These are phyloP conservation scores for Syrista parreyssii DNA, from an alignment of 2,888 invertebrate genomes.

Conservation along the genomic window DNA sequence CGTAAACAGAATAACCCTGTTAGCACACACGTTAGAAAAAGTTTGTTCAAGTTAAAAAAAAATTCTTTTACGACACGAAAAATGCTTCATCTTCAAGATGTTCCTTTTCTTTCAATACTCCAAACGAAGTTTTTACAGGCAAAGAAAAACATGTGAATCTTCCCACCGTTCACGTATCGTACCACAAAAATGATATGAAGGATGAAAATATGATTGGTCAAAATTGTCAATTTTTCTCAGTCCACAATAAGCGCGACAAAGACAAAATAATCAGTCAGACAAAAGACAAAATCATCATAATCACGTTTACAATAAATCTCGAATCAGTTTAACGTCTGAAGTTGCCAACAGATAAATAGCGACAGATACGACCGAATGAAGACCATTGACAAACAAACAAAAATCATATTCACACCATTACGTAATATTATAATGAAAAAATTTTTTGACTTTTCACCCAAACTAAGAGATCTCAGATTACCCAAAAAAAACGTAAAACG, in stretches of 20 bases:
- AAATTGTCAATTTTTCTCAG: no score
- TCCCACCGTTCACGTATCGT: background rate
- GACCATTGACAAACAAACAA: no score
- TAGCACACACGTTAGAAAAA: background rate
- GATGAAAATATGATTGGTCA: no score
- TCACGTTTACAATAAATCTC: background rate
- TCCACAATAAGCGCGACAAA: background rate
- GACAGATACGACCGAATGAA: no score
- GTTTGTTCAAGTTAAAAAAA: no score
- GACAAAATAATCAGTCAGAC: background rate
- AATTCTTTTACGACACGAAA: background rate
- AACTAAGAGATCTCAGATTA: background rate
- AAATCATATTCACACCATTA: background rate
- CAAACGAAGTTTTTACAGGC: background rate
- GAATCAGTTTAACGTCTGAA: background rate
- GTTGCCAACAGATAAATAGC: no score
- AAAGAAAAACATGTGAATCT: background rate
- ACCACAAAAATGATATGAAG: no score
- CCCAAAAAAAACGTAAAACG: background rate
- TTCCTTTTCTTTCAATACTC: background rate
- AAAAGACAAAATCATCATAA: background rate
- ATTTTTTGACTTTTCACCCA: background rate
- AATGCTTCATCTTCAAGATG: background rate
- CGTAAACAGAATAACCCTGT: background rate
- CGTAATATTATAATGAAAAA: background rate